These are phyloP conservation scores for Spizella passerina DNA, from an alignment of 2,797 vertebrate species.

Conservation along the genomic window DNA sequence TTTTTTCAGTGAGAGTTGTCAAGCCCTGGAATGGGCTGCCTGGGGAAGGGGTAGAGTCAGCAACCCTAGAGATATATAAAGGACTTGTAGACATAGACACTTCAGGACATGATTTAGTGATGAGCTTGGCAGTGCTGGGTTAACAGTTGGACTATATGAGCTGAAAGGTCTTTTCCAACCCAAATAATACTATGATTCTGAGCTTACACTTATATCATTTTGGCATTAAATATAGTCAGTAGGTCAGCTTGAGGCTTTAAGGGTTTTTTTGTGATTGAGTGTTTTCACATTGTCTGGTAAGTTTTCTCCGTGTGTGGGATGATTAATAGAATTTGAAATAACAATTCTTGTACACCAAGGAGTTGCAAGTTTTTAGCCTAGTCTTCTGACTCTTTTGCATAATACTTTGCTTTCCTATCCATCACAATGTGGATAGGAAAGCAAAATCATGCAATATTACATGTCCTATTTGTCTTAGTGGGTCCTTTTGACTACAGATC, in stretches of 20 bases:
- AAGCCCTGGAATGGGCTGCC: not conserved
- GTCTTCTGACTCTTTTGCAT: not conserved
- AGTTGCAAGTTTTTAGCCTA: not conserved
- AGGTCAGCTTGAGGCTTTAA: not conserved
- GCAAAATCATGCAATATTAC: not conserved
- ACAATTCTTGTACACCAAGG: not conserved
- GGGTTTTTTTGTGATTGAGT: not conserved
- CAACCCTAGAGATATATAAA: not conserved
- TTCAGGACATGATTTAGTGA: not conserved
- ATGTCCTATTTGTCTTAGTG: not conserved
- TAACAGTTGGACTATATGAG: accelerated
- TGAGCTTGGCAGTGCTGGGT: not conserved
- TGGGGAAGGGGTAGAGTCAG: not conserved
- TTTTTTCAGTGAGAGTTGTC: not conserved
- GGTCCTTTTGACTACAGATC: not conserved
- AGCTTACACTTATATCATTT: not conserved
- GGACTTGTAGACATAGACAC: accelerated
- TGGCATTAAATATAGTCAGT: not conserved
- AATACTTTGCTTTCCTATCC: not conserved
- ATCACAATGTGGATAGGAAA: not conserved
- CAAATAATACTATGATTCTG: not conserved
- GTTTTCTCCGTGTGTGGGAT: not conserved
- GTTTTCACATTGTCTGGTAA: not conserved
- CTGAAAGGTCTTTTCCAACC: not conserved
- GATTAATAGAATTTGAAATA: not conserved